phyloP scores from a whole-genome alignment of 1,140 invertebrate genomes.

The Gryllus bimaculatus region DNA sequence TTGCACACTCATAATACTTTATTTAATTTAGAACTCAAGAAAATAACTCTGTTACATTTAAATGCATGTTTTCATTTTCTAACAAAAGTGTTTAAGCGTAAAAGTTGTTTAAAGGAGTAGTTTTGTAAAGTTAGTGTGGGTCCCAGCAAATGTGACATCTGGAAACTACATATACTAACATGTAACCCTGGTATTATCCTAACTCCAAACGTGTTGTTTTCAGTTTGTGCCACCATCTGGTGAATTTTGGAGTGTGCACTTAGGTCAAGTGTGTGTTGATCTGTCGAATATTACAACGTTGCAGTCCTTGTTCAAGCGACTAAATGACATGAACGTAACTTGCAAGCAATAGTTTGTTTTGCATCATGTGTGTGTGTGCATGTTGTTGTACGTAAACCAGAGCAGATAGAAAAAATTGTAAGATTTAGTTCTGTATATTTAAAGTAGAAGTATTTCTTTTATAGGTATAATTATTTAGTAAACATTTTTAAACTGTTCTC shows the following conservation, averaged over 20 bases:
- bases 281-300: slow-evolving; percentile 11
- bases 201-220: not conserved
- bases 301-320: slow-evolving; percentile 8
- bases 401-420: not conserved
- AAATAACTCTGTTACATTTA: no score
- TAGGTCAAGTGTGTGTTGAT: slow-evolving; percentile 12
- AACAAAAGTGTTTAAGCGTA: no score
- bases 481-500: no score
- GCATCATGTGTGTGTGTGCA: slow-evolving; percentile 2
- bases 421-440: no score
- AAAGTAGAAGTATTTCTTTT: no score
- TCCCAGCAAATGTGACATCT: no score
- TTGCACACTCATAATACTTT: no score
- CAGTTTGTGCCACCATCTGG: not conserved
- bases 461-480: no score
- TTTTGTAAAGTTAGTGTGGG: no score
- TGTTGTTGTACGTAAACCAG: not conserved
- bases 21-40: no score
- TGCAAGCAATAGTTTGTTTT: not conserved
- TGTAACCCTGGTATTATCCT: not conserved
- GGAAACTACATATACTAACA: not conserved
- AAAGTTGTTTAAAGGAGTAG: no score
- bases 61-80: no score
- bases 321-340: slow-evolving; percentile 13
- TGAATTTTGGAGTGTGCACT: not conserved